Base-by-base conservation (phyloP, 2,797 vertebrate species). In the Fratercula arctica region DNA sequence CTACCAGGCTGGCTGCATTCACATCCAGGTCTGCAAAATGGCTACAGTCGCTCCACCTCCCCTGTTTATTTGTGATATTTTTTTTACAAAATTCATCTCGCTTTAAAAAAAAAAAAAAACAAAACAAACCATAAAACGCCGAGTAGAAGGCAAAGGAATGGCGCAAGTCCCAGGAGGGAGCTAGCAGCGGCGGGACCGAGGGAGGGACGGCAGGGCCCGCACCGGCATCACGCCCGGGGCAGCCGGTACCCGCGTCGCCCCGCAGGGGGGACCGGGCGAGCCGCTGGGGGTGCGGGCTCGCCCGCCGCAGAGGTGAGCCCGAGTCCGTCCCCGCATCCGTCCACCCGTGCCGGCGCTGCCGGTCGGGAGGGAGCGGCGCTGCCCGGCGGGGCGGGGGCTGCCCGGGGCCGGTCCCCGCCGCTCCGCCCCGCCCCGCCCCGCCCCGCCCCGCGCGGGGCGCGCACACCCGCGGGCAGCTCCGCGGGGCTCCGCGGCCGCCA, bases 381-480 rank as follows among this genome's bases (percentile, higher is more conserved):
- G 57, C 68, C 41, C 50, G 56, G 75, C 31, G 77, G 68, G 86
- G 77, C 77, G 77, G 77, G 61, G 59, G 85, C 74, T 70, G 48
- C 74, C 57, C 66, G 41, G 66, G 75, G 75, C 61, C 37, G 61
- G 37, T 46, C 69, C 5, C 60, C 35, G 26, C 54, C 54, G 64
- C 66, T 41, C 67, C n/a, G 41, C 41, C 41, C 41, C 35, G 35
- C 35, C 35, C 39, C 39, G 39, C 39, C 11, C 39, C 43, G 41
- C 41, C 41, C 41, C 41, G 53, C 41, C 61, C 77, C 39, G 51
- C 51, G 51, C 51, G 90, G 84, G 72, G 73, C 75, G 87, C 78
- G 61, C 67, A 53, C 84, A n/a, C 61, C 87, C 91, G 84, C 79
- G 84, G 92, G 92, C 83, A 23, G 67, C 68, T 87, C 88, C 68